Evolutionary conservation across 2,113 vertebrate species (phyloP).

Genomic region (Xerus inauris): DNA sequence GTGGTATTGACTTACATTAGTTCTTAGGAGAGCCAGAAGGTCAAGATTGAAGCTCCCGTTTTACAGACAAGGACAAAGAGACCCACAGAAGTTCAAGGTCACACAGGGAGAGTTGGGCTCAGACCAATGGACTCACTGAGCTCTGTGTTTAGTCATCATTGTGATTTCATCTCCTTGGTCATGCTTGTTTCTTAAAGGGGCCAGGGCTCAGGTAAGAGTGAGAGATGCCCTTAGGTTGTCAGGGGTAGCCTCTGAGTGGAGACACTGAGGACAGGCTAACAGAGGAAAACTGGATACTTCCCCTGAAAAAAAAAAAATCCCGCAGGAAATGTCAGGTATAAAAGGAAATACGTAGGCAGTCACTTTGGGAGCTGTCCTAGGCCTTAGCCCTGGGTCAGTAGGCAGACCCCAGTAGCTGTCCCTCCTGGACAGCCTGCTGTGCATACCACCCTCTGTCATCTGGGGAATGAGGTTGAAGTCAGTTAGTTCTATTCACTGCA

Average conservation of each 20-base stretch:
- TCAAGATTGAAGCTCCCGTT: background rate
- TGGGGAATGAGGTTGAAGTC: slow-evolving; percentile 9
- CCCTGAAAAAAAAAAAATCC: background rate
- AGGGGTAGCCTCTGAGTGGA: background rate
- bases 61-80: background rate
- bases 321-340: background rate
- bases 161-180: background rate
- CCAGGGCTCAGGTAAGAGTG: background rate
- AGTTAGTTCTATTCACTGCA: slow-evolving; percentile 62
- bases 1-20: background rate
- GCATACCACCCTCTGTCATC: background rate
- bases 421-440: background rate
- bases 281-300: background rate
- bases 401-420: background rate
- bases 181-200: background rate
- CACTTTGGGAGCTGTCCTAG: background rate
- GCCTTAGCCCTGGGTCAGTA: background rate
- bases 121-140: background rate
- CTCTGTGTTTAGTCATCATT: background rate
- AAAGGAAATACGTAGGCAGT: background rate
- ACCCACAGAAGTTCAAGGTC: background rate
- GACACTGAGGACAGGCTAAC: background rate
- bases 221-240: background rate
- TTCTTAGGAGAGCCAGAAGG: background rate
- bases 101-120: background rate